These are phyloP conservation scores for Lytechinus pictus DNA, from an alignment of 35 echinoderm and acorn worm species.

Conservation along the genomic window DNA sequence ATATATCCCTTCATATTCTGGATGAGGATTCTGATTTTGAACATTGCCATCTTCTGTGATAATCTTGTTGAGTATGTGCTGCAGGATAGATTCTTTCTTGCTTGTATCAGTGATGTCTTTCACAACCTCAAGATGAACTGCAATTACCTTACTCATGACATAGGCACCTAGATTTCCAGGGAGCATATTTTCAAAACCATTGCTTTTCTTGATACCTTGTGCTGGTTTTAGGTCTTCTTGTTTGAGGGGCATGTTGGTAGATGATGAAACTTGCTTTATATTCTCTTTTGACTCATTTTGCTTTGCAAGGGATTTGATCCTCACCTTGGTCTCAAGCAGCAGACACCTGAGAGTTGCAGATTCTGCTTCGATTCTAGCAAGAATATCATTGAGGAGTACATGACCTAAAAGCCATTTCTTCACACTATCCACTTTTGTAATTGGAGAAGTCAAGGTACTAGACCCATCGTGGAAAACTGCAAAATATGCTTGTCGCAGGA, in stretches of 20 bases:
- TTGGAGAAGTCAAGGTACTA: background rate
- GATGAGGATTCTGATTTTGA: background rate
- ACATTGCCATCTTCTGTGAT: background rate
- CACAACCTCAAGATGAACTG: background rate
- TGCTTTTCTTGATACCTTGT: background rate
- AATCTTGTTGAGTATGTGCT: background rate
- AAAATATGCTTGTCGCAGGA: background rate
- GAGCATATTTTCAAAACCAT: background rate
- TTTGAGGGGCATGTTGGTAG: background rate
- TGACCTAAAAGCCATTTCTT: background rate
- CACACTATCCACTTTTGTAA: background rate
- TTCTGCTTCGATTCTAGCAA: background rate
- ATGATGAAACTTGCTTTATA: background rate
- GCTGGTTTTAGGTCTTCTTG: background rate
- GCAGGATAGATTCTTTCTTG: background rate
- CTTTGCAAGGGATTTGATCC: background rate
- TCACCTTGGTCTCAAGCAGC: background rate
- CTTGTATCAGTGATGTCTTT: background rate
- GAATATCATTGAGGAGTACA: background rate
- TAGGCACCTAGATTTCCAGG: background rate
- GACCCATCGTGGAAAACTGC: background rate
- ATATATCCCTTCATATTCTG: background rate
- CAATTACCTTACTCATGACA: constrained; percentile 3
- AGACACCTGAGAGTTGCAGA: background rate
- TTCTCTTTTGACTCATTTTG: background rate